phyloP scores from a whole-genome alignment of 2,888 invertebrate species.

The Phalangium opilio region DNA sequence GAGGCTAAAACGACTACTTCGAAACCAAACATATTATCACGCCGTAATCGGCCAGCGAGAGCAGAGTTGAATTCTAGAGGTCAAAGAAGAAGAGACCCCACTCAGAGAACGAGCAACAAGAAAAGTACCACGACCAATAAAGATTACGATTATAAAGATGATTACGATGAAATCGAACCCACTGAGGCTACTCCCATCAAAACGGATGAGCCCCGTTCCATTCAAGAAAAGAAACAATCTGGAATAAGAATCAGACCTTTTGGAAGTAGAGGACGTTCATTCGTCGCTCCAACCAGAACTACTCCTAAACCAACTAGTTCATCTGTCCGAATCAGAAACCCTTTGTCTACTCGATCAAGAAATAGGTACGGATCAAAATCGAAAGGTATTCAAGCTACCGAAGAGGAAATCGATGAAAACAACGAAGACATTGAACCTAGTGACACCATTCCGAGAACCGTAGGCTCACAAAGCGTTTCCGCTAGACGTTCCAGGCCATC shows the following conservation, averaged over 20 bases:
- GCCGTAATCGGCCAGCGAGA: background rate
- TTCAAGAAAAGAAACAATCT: background rate
- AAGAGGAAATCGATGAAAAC: background rate
- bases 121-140: background rate
- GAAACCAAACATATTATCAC: background rate
- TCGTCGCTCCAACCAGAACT: background rate
- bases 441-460: background rate
- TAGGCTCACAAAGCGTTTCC: too few species aligned
- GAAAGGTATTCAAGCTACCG: background rate
- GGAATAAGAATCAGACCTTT: background rate
- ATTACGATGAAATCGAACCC: slow-evolving; percentile 9
- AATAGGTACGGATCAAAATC: background rate
- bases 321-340: background rate
- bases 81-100: background rate
- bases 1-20: background rate
- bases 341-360: background rate
- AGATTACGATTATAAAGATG: slow-evolving; percentile 13
- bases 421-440: background rate
- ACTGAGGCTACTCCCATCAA: background rate
- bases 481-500: background rate
- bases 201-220: too few species aligned
- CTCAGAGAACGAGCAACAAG: background rate
- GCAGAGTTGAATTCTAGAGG: too few species aligned
- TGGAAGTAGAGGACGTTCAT: background rate
- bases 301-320: background rate